Evolutionary conservation across 1,140 invertebrate species (phyloP).

Genomic region (Penaeus japonicus): DNA sequence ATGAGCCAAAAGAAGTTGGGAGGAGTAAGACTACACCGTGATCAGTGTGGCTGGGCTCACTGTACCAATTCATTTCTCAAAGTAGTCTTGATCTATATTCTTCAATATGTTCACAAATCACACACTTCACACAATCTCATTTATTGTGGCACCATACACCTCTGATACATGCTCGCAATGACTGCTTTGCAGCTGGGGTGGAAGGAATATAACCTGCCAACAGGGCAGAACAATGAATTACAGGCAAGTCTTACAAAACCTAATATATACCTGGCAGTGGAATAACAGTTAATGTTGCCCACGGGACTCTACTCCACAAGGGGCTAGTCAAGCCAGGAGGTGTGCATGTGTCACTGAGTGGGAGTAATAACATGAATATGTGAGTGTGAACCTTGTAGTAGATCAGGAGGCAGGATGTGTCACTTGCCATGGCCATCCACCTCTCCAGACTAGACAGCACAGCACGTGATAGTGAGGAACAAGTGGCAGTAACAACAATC

Average conservation of each 20-base stretch:
- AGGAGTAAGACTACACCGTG: conserved; percentile 28
- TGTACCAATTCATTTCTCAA: conserved; percentile 16
- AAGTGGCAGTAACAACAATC: neutral
- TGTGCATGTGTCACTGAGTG: conserved; percentile 11
- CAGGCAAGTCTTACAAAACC: conserved; percentile 35
- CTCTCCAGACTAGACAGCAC: conserved; percentile 17
- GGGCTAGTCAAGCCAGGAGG: conserved; percentile 21
- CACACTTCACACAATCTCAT: neutral
- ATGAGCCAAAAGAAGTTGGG: conserved; percentile 29
- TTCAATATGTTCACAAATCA: conserved; percentile 13
- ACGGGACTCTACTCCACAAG: conserved; percentile 11
- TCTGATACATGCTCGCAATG: conserved; percentile 24
- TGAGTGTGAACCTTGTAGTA: neutral
- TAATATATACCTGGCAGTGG: conserved; percentile 38
- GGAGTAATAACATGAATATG: neutral
- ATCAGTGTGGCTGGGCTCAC: conserved; percentile 51
- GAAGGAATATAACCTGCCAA: conserved; percentile 46
- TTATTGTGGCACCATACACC: neutral
- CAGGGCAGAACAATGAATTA: conserved; percentile 41
- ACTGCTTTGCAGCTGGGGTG: conserved; percentile 30
- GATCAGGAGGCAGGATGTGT: neutral
- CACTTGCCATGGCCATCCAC: neutral
- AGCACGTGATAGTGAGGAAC: neutral
- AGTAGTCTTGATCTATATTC: neutral
- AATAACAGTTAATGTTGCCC: conserved; percentile 32